Evolutionary conservation across 2,888 invertebrate genomes (phyloP).

Genomic region (Dugesia japonica): DNA sequence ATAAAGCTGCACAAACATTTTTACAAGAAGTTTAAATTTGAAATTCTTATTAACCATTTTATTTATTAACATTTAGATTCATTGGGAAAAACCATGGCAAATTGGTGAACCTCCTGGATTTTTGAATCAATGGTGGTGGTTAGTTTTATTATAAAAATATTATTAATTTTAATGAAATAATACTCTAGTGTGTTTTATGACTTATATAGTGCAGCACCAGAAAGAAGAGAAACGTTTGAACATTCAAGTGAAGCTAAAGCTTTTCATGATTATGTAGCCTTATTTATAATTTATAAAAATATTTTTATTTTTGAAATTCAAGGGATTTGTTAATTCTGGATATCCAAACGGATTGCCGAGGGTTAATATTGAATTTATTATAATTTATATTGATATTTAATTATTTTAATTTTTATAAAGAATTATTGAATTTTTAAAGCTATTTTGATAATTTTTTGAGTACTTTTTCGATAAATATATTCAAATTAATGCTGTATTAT

Average conservation of each 20-base stretch:
- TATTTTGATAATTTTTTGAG: too few species aligned
- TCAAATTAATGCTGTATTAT: too few species aligned
- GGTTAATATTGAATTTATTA: background rate
- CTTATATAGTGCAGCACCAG: conserved; percentile 95
- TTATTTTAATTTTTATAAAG: too few species aligned
- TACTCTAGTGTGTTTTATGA: conserved; percentile 86
- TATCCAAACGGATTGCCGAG: conserved; percentile 34
- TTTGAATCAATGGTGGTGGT: conserved; percentile 98
- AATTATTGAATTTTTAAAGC: too few species aligned
- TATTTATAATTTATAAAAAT: background rate
- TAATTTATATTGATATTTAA: background rate
- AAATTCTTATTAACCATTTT: background rate
- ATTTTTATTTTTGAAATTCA: background rate
- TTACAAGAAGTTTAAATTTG: conserved; percentile 63
- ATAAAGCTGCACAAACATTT: conserved; percentile 98
- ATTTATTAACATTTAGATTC: conserved; percentile 55
- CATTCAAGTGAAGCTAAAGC: conserved; percentile 98
- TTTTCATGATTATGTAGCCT: conserved; percentile 86
- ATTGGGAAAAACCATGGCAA: conserved; percentile 98
- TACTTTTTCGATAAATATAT: too few species aligned
- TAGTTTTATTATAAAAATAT: conserved; percentile 47
- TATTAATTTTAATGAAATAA: conserved; percentile 22
- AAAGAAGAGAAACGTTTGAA: conserved; percentile 87
- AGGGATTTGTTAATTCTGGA: conserved; percentile 36
- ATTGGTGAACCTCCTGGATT: conserved; percentile 94